A percentile compares a stretch with the other conserved stretches of the same genome.
These are phyloP conservation scores for Oscheius sp. DNA, from an alignment of 2,888 invertebrate genomes.

Conservation along the genomic window DNA sequence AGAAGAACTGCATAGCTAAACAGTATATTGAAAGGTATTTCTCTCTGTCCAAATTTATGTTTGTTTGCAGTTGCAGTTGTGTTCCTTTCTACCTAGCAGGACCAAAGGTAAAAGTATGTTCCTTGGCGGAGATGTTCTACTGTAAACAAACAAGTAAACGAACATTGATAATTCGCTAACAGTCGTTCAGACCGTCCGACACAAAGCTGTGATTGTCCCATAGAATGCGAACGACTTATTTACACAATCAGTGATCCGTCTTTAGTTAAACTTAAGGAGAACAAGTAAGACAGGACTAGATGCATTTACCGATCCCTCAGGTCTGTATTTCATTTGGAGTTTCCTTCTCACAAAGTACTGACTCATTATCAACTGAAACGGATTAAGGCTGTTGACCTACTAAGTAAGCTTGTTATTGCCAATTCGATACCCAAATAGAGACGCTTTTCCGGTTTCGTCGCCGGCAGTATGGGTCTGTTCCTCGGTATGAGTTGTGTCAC, in stretches of 20 bases:
- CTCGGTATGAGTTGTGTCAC: slow-evolving; percentile 62
- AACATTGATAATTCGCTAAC: no score
- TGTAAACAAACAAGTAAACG: slow-evolving; percentile 12
- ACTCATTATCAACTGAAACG: slow-evolving; percentile 30
- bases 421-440: slow-evolving; percentile 6
- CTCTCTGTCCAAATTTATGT: not conserved
- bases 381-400: slow-evolving; percentile 51
- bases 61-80: slow-evolving; percentile 32
- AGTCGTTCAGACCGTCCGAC: not conserved
- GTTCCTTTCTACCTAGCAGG: slow-evolving; percentile 30
- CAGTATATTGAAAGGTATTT: slow-evolving; percentile 18
- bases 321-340: slow-evolving; percentile 13
- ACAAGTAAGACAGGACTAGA: not conserved
- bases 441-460: slow-evolving; percentile 47
- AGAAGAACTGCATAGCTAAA: slow-evolving; percentile 16
- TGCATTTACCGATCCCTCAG: not conserved
- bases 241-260: not conserved
- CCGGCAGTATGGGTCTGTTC: slow-evolving; percentile 59
- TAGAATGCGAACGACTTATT: slow-evolving; percentile 22
- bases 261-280: not conserved
- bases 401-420: slow-evolving; percentile 38
- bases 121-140: slow-evolving; percentile 4
- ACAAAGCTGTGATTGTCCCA: slow-evolving; percentile 6
- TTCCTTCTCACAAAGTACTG: slow-evolving; percentile 12
- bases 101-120: not conserved